Percentiles rank a stretch among this genome's conserved stretches.
Evolutionary conservation across 2,797 vertebrate species (phyloP).

Genomic region (Semaprochilodus insignis): DNA sequence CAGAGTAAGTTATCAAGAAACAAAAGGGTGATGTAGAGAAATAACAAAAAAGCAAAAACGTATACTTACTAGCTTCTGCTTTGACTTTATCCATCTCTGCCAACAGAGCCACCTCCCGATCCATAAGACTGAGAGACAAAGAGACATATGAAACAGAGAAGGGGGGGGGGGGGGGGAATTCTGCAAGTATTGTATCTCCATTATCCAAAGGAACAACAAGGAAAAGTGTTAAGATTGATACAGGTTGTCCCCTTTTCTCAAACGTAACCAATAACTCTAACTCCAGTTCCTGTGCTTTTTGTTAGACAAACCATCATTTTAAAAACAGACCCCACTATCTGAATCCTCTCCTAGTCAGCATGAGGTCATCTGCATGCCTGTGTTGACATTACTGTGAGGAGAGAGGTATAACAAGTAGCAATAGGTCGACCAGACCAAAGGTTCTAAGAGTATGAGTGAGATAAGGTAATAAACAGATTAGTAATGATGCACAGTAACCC

Average conservation of each 20-base stretch:
- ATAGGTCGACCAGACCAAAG: neutral
- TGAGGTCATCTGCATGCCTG: neutral
- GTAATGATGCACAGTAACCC: neutral
- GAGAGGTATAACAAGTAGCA: neutral
- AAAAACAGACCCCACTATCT: too few species aligned
- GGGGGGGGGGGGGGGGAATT: too few species aligned
- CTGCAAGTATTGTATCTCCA: neutral
- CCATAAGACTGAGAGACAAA: slow-evolving; percentile 86
- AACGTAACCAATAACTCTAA: too few species aligned
- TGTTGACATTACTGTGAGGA: neutral
- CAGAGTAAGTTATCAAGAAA: neutral
- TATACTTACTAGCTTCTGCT: slow-evolving; percentile 92
- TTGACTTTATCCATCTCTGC: slow-evolving; percentile 98
- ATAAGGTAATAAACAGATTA: neutral
- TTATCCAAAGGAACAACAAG: neutral
- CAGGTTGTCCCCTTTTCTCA: too few species aligned
- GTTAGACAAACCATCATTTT: too few species aligned
- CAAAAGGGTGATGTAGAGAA: neutral
- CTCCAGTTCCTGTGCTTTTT: too few species aligned
- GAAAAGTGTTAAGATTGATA: neutral
- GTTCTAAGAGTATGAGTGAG: neutral
- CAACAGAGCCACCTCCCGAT: slow-evolving; percentile 92
- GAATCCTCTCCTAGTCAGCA: too few species aligned
- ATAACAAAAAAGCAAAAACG: neutral
- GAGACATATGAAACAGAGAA: slow-evolving; percentile 23